phyloP scores from a whole-genome alignment of 37 sponge, comb jelly and placozoan species.

The Ephydatia muelleri region DNA sequence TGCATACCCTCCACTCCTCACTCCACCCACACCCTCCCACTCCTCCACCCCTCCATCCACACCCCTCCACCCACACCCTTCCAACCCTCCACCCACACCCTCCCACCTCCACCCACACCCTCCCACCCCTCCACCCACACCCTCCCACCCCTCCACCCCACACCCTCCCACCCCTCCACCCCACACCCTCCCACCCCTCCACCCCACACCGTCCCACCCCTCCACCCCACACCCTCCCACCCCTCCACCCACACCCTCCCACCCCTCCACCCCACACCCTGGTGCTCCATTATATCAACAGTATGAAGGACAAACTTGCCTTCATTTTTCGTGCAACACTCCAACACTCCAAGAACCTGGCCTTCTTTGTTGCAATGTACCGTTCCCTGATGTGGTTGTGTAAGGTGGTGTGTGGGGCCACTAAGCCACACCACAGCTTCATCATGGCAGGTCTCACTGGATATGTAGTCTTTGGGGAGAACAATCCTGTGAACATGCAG shows the following conservation, averaged over 20 bases:
- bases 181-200: background rate
- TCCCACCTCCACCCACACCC: background rate
- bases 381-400: slow-evolving; percentile 27
- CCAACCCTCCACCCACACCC: background rate
- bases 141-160: background rate
- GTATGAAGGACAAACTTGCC: slow-evolving; percentile 55
- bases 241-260: background rate
- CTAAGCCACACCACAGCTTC: slow-evolving; percentile 24
- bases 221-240: background rate
- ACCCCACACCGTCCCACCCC: background rate
- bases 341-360: slow-evolving; percentile 76
- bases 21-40: too few species aligned
- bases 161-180: background rate
- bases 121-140: too few species aligned
- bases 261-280: too few species aligned
- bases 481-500: slow-evolving; percentile 78
- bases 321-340: slow-evolving; percentile 68
- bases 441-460: slow-evolving; percentile 49
- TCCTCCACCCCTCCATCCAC: too few species aligned
- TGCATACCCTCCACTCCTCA: too few species aligned
- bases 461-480: slow-evolving; percentile 72
- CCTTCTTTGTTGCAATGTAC: slow-evolving; percentile 56
- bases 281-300: slow-evolving; percentile 4
- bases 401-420: slow-evolving; percentile 14
- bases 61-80: too few species aligned